Conservation (phyloP, 92 coral and sea anemone genomes). For the Bergia sp. region DNA sequence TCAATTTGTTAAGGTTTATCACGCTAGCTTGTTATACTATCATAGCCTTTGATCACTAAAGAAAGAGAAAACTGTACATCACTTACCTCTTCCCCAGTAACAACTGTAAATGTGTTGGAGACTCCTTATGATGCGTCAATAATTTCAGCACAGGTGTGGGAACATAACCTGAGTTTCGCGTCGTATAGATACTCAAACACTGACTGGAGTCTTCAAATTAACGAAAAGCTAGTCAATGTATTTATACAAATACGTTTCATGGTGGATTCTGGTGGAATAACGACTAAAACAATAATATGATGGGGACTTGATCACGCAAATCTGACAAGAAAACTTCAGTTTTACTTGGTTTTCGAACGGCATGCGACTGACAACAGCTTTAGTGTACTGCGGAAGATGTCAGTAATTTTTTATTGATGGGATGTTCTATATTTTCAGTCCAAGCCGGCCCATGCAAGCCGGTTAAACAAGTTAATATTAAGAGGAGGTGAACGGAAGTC, state of each 20-base stretch:
- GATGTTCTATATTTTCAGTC: too few relatives aligned
- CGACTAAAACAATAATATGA: conserved; percentile 20
- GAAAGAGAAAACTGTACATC: too few relatives aligned
- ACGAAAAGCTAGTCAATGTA: background rate
- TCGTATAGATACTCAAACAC: background rate
- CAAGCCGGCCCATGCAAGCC: too few relatives aligned
- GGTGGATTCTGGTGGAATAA: conserved; percentile 36
- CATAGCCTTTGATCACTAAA: background rate
- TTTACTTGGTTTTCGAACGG: too few relatives aligned
- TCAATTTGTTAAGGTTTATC: too few relatives aligned
- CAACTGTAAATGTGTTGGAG: background rate
- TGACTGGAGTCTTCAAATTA: background rate
- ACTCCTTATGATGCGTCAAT: background rate
- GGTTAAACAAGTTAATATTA: too few relatives aligned
- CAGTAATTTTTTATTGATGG: too few relatives aligned
- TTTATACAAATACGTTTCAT: conserved; percentile 10
- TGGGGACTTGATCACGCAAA: background rate
- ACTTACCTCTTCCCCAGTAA: background rate
- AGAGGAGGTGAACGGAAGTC: too few relatives aligned
- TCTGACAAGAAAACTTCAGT: background rate
- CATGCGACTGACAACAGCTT: too few relatives aligned
- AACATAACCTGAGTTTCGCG: background rate
- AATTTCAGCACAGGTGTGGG: background rate
- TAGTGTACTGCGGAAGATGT: background rate
- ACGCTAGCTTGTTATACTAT: background rate